Base-by-base conservation (phyloP, 1,140 invertebrate genomes). In the Drosophila novamexicana region DNA sequence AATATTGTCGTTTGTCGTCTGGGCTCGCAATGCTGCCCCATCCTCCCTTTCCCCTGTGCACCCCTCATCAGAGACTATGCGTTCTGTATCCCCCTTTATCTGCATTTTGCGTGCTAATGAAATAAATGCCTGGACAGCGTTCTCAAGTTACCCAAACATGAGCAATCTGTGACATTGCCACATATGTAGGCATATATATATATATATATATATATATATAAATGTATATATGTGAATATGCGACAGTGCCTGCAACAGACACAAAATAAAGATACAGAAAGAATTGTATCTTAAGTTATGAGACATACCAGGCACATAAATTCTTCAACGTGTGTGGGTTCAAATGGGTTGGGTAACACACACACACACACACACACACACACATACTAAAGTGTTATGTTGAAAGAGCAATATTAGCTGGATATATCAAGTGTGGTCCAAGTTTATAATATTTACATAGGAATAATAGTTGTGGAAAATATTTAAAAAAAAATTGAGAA, bases 301-400 rank as follows among this genome's bases (percentile, higher is more conserved):
- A 88, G 72, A 73, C 72, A 66, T 64, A 61, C 70, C 52, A 65
- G 66, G 63, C 76, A 73, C 83, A 88, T 79, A 88, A 79, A 88
- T 86, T 77, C 69, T 59, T 89, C 83, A 88, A 89, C 88, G 83
- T 89, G 80, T 88, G 83, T 88, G 83, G 84, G 79, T 83, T 77
- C 63, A 63, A 65, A 69, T 53, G 40, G 59, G 40, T 53, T 58
- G 36, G 14, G 8, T 34, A 42, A 37, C 29, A 34, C 29, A 47
- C 10, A 56, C 29, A 22, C 22, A 45, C 40, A 58, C 22, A 45
- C 40, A 58, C 29, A n/a, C 29, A 50, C 14, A 9, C 45, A 49
- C 45, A 29, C 45, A 10, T 36, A 16, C 39, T 57, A 16, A 42
- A 58, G 56, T 58, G 29, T 32, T 44, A 3, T 44, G 40, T 58